A percentile compares a stretch with the other conserved stretches of the same genome.
These are phyloP conservation scores for Battus philenor DNA, from an alignment of 1,140 invertebrate genomes.

Conservation along the genomic window DNA sequence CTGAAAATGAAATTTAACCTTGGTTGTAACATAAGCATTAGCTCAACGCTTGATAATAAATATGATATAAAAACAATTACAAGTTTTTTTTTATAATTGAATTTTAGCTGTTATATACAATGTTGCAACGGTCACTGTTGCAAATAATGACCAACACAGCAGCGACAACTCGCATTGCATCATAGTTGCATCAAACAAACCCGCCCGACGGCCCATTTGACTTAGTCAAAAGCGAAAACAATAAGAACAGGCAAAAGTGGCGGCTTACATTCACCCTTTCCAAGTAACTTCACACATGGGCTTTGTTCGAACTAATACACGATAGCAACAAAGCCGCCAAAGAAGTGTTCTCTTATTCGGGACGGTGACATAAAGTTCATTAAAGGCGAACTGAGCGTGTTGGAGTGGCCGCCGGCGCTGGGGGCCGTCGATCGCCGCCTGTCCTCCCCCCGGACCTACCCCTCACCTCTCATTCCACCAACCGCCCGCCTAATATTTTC, in stretches of 20 bases:
- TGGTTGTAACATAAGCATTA: no score
- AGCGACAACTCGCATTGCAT: not conserved
- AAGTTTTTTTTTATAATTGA: no score
- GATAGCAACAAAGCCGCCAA: slow-evolving; percentile 54
- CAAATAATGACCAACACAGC: no score
- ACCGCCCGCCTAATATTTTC: slow-evolving; percentile 56
- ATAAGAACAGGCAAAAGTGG: slow-evolving; percentile 59
- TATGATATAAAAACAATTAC: no score
- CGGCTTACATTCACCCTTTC: slow-evolving; percentile 51
- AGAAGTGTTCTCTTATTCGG: slow-evolving; percentile 67
- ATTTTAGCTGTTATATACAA: no score
- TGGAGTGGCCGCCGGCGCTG: slow-evolving; percentile 59
- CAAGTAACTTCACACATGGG: slow-evolving; percentile 57
- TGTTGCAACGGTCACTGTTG: no score
- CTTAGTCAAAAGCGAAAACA: slow-evolving; percentile 54
- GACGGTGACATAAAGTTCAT: slow-evolving; percentile 70
- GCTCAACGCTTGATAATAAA: no score
- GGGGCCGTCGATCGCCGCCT: slow-evolving; percentile 39
- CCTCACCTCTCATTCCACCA: slow-evolving; percentile 15
- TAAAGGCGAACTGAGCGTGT: slow-evolving; percentile 67
- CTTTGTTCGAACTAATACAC: slow-evolving; percentile 68
- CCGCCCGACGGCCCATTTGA: slow-evolving; percentile 36
- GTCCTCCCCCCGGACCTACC: slow-evolving; percentile 18
- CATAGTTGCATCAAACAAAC: slow-evolving; percentile 27
- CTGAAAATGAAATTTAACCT: no score